Percentiles rank a stretch among this genome's conserved stretches.
Evolutionary conservation across 2,797 vertebrate genomes (phyloP).

Genomic region (Sebastes wilsoni): DNA sequence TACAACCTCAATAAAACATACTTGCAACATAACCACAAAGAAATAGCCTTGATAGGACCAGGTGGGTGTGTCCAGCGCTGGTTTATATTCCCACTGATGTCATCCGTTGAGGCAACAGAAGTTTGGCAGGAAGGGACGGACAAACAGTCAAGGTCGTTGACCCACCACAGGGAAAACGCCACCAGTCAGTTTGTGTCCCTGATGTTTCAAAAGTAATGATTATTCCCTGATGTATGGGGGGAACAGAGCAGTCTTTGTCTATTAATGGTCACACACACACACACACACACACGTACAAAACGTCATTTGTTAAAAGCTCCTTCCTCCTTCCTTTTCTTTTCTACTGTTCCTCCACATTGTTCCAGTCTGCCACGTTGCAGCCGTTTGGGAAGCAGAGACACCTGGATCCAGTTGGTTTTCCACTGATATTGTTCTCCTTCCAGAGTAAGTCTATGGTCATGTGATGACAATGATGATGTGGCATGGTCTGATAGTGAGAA

Average conservation of each 20-base stretch:
- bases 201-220: constrained; percentile 70
- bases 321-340: constrained; percentile 40
- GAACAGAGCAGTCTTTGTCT: constrained; percentile 51
- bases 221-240: constrained; percentile 46
- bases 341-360: constrained; percentile 73
- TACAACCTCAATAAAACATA: background rate
- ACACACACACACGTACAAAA: background rate
- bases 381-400: constrained; percentile 57
- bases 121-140: constrained; percentile 66
- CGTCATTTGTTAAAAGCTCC: constrained; percentile 38
- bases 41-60: constrained; percentile 19
- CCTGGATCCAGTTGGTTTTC: constrained; percentile 65
- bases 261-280: constrained; percentile 9
- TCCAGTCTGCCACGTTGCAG: constrained; percentile 57
- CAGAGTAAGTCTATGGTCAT: constrained; percentile 6
- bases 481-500: constrained; percentile 69
- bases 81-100: constrained; percentile 69
- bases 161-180: constrained; percentile 51
- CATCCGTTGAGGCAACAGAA: constrained; percentile 58
- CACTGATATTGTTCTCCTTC: constrained; percentile 37
- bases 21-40: constrained; percentile 30
- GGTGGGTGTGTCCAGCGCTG: constrained; percentile 45
- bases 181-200: constrained; percentile 56
- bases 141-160: constrained; percentile 72
- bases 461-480: constrained; percentile 63